Percentiles rank a stretch among this genome's conserved stretches.
Evolutionary conservation across 2,113 vertebrate species (phyloP).

Genomic region (Motacilla tschutschensis): DNA sequence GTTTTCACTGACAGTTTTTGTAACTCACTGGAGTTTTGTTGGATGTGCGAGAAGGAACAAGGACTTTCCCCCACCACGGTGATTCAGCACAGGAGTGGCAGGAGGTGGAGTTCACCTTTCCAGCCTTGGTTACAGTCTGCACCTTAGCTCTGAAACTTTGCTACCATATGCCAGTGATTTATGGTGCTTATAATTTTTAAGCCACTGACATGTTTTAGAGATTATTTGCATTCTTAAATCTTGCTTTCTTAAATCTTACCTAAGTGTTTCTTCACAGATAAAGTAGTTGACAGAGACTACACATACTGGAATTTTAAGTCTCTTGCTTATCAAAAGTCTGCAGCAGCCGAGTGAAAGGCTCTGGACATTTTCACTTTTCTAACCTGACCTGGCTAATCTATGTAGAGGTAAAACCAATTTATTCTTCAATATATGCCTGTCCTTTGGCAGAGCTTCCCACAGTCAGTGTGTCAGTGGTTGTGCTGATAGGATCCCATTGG

Average conservation of each 20-base stretch:
- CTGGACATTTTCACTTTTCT: not conserved
- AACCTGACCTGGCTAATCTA: not conserved
- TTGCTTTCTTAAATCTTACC: conserved; percentile 6
- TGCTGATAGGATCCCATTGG: not conserved
- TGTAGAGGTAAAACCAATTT: not conserved
- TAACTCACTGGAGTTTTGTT: not conserved
- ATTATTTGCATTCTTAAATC: not conserved
- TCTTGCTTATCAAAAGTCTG: conserved; percentile 3
- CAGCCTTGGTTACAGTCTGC: not conserved
- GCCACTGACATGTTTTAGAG: not conserved
- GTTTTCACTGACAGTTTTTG: not conserved
- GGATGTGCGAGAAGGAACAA: not conserved
- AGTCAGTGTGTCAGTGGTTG: not conserved
- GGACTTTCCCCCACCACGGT: not conserved
- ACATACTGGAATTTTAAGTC: not conserved
- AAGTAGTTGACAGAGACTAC: not conserved
- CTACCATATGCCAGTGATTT: not conserved
- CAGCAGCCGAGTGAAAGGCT: not conserved
- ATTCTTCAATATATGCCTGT: not conserved
- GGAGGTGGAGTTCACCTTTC: conserved; percentile 20
- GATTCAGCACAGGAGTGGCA: conserved; percentile 42
- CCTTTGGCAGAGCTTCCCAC: not conserved
- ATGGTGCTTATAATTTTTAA: conserved; percentile 11
- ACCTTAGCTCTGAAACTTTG: not conserved
- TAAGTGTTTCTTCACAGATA: conserved; percentile 33